phyloP scores from a whole-genome alignment of 2,888 invertebrate genomes.

The Laothoe populi region DNA sequence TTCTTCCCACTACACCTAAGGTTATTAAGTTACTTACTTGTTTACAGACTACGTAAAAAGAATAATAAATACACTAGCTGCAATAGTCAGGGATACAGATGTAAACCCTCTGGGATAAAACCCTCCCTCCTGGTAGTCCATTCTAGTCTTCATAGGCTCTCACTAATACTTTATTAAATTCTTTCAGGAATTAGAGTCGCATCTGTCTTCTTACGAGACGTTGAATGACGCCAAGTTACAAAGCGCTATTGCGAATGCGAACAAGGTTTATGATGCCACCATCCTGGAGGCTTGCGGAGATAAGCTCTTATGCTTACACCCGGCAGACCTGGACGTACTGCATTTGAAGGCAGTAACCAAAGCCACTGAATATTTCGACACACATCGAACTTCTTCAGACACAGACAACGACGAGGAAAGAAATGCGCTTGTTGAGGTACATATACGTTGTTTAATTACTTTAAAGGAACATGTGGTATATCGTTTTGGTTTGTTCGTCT shows the following conservation, averaged over 20 bases:
- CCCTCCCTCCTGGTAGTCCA: no score
- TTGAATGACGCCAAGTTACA: constrained; percentile 47
- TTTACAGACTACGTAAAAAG: no score
- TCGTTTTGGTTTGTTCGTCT: no score
- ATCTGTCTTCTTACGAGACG: constrained; percentile 38
- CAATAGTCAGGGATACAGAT: no score
- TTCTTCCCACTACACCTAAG: no score
- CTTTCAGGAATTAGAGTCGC: constrained; percentile 45
- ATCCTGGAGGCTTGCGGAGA: constrained; percentile 21
- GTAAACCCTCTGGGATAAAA: no score
- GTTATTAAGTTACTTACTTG: no score
- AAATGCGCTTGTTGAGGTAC: constrained; percentile 34
- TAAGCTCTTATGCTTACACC: constrained; percentile 38
- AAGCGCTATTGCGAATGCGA: constrained; percentile 35
- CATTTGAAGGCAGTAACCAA: constrained; percentile 33
- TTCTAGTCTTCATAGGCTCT: no score
- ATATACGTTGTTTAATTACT: no score
- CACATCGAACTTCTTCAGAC: constrained; percentile 31
- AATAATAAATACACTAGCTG: no score
- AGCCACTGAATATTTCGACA: constrained; percentile 33
- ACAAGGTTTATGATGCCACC: constrained; percentile 40
- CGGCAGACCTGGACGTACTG: constrained; percentile 33
- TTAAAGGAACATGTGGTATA: no score
- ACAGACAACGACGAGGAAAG: constrained; percentile 32
- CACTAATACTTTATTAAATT: not conserved